These are phyloP conservation scores for Geotrupes spiniger DNA, from an alignment of 2,888 invertebrate genomes.

Conservation along the genomic window DNA sequence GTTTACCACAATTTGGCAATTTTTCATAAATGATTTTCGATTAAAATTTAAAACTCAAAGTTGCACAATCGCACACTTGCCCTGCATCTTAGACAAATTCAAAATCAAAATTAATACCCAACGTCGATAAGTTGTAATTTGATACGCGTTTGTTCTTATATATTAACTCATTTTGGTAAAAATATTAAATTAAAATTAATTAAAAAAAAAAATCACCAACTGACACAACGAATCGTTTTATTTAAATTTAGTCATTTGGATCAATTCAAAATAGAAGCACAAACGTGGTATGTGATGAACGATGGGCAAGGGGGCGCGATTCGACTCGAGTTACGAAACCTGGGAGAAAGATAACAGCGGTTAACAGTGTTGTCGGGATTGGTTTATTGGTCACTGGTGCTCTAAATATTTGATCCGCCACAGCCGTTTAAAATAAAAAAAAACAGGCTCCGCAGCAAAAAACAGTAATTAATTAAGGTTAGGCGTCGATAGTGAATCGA, in stretches of 20 bases:
- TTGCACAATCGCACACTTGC: constrained; percentile 14
- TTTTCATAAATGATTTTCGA: constrained; percentile 47
- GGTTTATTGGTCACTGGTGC: constrained; percentile 49
- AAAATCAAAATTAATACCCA: too few species aligned
- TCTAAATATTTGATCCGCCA: constrained; percentile 36
- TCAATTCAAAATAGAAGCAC: too few species aligned
- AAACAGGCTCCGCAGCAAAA: constrained; percentile 38
- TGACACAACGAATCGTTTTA: too few species aligned
- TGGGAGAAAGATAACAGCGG: constrained; percentile 39
- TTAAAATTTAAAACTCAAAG: constrained; percentile 43
- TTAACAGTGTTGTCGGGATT: constrained; percentile 45
- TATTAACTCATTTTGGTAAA: too few species aligned
- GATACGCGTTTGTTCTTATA: too few species aligned
- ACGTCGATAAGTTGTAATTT: too few species aligned
- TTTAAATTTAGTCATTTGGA: too few species aligned
- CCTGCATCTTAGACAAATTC: background rate
- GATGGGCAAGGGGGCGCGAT: constrained; percentile 14
- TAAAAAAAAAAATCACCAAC: too few species aligned
- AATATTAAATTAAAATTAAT: too few species aligned
- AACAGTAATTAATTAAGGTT: constrained; percentile 48
- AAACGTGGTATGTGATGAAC: too few species aligned
- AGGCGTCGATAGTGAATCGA: constrained; percentile 53
- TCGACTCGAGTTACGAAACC: constrained; percentile 36
- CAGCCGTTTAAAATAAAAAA: constrained; percentile 38
- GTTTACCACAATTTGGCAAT: constrained; percentile 50